Base-by-base conservation (phyloP, 2,113 vertebrate species). In the Perca fluviatilis region DNA sequence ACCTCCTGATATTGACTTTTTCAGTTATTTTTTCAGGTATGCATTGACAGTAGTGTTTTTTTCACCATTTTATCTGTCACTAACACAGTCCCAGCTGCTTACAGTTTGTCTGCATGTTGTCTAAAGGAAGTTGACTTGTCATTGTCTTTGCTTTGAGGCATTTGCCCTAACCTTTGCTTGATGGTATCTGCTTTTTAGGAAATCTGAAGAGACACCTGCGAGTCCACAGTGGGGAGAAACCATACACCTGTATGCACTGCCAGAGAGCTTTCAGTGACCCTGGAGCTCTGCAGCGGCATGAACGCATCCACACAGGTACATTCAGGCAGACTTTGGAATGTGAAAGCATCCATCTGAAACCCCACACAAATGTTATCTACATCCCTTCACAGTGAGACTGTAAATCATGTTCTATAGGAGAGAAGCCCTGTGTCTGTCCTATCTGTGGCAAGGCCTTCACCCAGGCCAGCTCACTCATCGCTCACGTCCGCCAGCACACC, bases 401-500 rank as follows among this genome's bases (percentile, higher is more conserved):
- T 71, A 12, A 51, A 53, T 18, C 2, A 2, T 80, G 15, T 91
- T 58, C 88, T 88, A 27, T 92, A 99, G 98, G 98, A n/a, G 98
- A 99, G 93, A 99, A 99, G 94, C 98, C 98, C 0, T 99, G 98
- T 84, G 96, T 98, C 77, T 99, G 98, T 69, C 85, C 96, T 53
- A 96, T 99, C 85, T 99, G 98, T 0, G 97, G 98, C 21, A 99
- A 99, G 79, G 97, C 97, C 84, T 99, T 99, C 94, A 99, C 98
- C 4, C 98, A 99, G 88, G 98, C 98, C 53, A 99, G 98, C 92
- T 99, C 98, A 3, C 97, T 99, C 75, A 99, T 99, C 0, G 98
- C 98, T 76, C 98, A 99, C 2, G 97, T 98, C 73, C 97, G 98
- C 27, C 98, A 99, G 88, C 98, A 99, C 96, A 99, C 98, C 0